These are phyloP conservation scores for Pangasianodon hypophthalmus DNA, from an alignment of 2,113 vertebrate genomes.

Conservation along the genomic window DNA sequence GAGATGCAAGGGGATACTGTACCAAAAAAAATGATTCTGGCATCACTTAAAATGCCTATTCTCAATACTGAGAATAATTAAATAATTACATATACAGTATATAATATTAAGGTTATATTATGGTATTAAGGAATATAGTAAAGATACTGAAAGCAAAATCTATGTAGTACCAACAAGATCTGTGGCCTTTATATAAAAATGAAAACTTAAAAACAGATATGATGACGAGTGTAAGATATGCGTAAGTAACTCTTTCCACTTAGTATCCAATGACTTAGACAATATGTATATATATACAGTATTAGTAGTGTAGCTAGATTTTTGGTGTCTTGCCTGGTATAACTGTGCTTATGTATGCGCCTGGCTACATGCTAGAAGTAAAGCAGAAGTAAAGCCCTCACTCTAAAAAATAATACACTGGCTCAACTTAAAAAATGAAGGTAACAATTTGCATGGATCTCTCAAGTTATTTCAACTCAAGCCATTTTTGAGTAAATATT, in stretches of 20 bases:
- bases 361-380: conserved; percentile 56
- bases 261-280: too few species aligned
- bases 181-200: not conserved
- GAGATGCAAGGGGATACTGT: not conserved
- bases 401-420: too few species aligned
- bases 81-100: too few species aligned
- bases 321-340: not conserved
- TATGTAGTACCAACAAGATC: not conserved
- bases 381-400: conserved; percentile 1
- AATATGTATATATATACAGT: not conserved
- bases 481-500: too few species aligned
- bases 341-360: conserved; percentile 51
- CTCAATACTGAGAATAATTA: too few species aligned
- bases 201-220: not conserved
- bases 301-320: not conserved
- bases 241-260: not conserved
- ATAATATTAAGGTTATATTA: too few species aligned
- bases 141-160: not conserved
- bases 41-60: not conserved
- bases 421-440: too few species aligned
- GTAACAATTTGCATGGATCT: too few species aligned
- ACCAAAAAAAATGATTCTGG: not conserved
- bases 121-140: too few species aligned
- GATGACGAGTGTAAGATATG: not conserved
- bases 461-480: too few species aligned